Evolutionary conservation across 2,888 invertebrate species (phyloP), one percentile per base, ranked within the genome.

Genomic region (Epirrhoe alternata): DNA sequence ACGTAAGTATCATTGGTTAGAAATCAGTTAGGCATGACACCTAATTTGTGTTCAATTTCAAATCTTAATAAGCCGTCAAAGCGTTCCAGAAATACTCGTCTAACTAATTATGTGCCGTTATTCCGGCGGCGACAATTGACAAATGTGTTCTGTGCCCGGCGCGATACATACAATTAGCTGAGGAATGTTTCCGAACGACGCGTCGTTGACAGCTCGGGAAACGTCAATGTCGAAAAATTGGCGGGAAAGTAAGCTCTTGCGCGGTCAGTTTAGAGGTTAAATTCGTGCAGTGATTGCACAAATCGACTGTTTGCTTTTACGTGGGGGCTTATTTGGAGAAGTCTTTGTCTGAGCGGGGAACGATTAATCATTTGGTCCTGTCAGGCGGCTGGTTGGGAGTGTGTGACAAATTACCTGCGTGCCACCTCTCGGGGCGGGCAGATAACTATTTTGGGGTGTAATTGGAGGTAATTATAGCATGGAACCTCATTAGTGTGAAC

Each of bases 1-100:
- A 74, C 77, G 71, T 75, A 74, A 77, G 74, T 71, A 78, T 81
- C 78, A 80, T 81, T 79, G 80, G 77, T 85, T 84, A 84, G 86
- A 84, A 82, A 92, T 89, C 86, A 87, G 88, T 91, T 87, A 89
- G 85, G 81, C 85, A 83, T 88, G 92, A 92, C 92, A 92, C 82
- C 86, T 85, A 92, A 92, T 93, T 91, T 92, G 91, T 91, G 90
- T 91, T 84, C 91, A 88, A 93, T 92, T 90, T 89, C 87, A 90
- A 89, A 90, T 88, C 86, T 89, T 93, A 93, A 92, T 91, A 90
- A 92, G 90, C 92, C 90, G 92, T 91, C 92, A 91, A 90, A 90
- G 89, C 86, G 88, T 82, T 87, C 89, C 89, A 73, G 86, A 87
- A 92, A 92, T 92, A 93, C 85, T 79, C 81, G 70, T 77, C 79